These are phyloP conservation scores for Toxotes jaculatrix DNA, from an alignment of 2,113 vertebrate genomes.

Conservation along the genomic window DNA sequence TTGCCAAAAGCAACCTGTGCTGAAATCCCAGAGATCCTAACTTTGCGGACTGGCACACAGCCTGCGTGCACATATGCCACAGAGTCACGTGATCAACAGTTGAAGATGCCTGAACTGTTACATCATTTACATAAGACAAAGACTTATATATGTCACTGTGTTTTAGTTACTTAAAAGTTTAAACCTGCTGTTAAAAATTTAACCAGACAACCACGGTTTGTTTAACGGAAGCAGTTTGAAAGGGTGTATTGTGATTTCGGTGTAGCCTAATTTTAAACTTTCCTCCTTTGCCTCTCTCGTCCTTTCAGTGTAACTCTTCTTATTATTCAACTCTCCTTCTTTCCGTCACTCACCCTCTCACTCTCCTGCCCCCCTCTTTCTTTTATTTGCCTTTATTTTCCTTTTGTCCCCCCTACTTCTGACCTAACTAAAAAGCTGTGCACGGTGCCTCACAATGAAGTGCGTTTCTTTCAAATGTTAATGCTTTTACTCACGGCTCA, in stretches of 20 bases:
- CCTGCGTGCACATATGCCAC: too few relatives aligned
- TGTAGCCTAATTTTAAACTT: constrained; percentile 46
- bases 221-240: background rate
- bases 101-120: background rate
- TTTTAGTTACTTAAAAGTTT: background rate
- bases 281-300: constrained; percentile 22
- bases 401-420: constrained; percentile 43
- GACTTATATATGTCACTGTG: background rate
- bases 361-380: constrained; percentile 19
- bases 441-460: constrained; percentile 77
- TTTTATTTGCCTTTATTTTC: constrained; percentile 31
- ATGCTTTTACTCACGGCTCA: constrained; percentile 81
- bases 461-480: constrained; percentile 83
- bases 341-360: constrained; percentile 15
- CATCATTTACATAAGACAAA: background rate
- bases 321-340: constrained; percentile 31
- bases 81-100: too few relatives aligned
- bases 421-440: constrained; percentile 69
- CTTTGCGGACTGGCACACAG: too few relatives aligned
- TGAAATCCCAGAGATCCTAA: background rate
- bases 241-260: constrained; percentile 29
- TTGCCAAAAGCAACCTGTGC: too few relatives aligned
- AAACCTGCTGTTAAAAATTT: constrained; percentile 9
- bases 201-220: constrained; percentile 1
- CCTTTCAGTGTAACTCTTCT: constrained; percentile 19